Conservation (phyloP, 2,113 vertebrate species). For the Cervus canadensis region DNA sequence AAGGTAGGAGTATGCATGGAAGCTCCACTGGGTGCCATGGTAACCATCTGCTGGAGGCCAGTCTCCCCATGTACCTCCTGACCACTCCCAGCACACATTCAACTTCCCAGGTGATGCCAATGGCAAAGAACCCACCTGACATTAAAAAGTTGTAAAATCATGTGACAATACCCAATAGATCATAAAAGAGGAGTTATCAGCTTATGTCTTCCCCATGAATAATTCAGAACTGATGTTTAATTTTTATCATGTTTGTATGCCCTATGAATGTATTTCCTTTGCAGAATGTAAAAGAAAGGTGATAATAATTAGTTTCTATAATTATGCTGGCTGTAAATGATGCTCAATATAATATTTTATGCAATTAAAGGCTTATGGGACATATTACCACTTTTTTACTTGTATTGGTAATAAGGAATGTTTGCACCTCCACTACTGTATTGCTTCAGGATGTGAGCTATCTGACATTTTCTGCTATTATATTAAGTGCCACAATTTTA, state of each 20-base stretch:
- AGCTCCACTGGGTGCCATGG: not conserved
- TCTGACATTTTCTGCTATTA: slow-evolving; percentile 81
- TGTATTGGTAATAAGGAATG: slow-evolving; percentile 66
- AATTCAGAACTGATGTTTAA: slow-evolving; percentile 46
- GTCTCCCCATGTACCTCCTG: not conserved
- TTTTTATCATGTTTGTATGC: slow-evolving; percentile 55
- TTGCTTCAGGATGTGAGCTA: slow-evolving; percentile 72
- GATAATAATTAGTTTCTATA: slow-evolving; percentile 45
- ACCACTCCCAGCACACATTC: not conserved
- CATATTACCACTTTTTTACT: slow-evolving; percentile 56
- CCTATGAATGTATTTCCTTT: slow-evolving; percentile 62
- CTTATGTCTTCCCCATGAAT: slow-evolving; percentile 33
- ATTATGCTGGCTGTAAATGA: slow-evolving; percentile 39
- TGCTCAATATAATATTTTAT: slow-evolving; percentile 57
- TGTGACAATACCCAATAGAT: slow-evolving; percentile 61
- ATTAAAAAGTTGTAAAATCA: slow-evolving; percentile 54
- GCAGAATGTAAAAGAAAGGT: slow-evolving; percentile 62
- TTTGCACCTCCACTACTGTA: slow-evolving; percentile 53
- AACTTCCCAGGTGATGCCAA: not conserved
- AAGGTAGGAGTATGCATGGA: not conserved
- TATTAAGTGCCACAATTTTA: slow-evolving; percentile 87
- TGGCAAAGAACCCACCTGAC: not conserved
- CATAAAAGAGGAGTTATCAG: slow-evolving; percentile 67
- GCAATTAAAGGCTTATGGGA: slow-evolving; percentile 69
- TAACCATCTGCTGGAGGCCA: not conserved